Base-by-base conservation (phyloP, 1,140 invertebrate genomes). In the Leucophenga varia region DNA sequence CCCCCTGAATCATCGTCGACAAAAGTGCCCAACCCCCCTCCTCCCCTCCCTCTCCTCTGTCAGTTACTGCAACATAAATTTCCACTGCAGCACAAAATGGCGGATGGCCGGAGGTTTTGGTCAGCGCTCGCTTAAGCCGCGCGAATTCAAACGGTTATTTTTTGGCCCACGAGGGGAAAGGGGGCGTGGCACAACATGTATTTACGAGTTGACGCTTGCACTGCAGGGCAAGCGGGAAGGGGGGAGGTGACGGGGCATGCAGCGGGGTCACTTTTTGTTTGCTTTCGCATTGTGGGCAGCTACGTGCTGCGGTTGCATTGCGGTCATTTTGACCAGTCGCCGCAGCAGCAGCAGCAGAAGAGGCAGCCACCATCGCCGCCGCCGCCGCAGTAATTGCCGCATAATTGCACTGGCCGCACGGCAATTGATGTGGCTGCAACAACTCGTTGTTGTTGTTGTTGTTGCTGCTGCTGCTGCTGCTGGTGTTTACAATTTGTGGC, bases 41-140 rank as follows among this genome's bases (percentile, higher is more conserved):
- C n/a, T n/a, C n/a, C n/a, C n/a, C n/a, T n/a, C n/a, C n/a, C n/a
- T n/a, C n/a, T n/a, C n/a, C n/a, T n/a, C n/a, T n/a, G n/a, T n/a
- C n/a, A n/a, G n/a, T n/a, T n/a, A n/a, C n/a, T n/a, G n/a, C n/a
- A n/a, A n/a, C n/a, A n/a, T n/a, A n/a, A n/a, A n/a, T n/a, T n/a
- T n/a, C n/a, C n/a, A n/a, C n/a, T n/a, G n/a, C n/a, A n/a, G n/a
- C n/a, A n/a, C n/a, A n/a, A n/a, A n/a, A n/a, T n/a, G n/a, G n/a
- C n/a, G n/a, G n/a, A n/a, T n/a, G n/a, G n/a, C n/a, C n/a, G n/a
- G n/a, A n/a, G n/a, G n/a, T n/a, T n/a, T n/a, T n/a, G n/a, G n/a
- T n/a, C n/a, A n/a, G n/a, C n/a, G n/a, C n/a, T 55, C 35, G 47
- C 36, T 67, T 67, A 67, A 67, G 63, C 63, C 56, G 47, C 39